phyloP scores from a whole-genome alignment of 2,797 vertebrate species.

The Phoxinus dragarum region DNA sequence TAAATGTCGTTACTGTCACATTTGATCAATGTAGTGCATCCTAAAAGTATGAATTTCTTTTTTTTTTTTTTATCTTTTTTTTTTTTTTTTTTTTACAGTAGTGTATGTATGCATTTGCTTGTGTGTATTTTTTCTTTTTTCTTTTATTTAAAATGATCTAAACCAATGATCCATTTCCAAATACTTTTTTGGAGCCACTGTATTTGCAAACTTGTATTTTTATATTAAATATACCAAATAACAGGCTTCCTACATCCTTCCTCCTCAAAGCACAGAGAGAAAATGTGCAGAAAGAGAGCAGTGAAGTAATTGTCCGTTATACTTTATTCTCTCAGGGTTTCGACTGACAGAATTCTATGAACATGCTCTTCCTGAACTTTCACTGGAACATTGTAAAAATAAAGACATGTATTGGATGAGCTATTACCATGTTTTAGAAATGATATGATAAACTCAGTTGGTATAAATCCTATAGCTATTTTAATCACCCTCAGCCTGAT shows the following conservation, averaged over 20 bases:
- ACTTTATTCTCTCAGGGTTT: slow-evolving; percentile 12
- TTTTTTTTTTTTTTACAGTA: background rate
- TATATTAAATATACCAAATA: background rate
- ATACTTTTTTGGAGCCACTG: background rate
- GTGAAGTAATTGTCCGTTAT: background rate
- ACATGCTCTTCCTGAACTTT: slow-evolving; percentile 18
- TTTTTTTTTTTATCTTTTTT: no score
- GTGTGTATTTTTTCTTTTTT: background rate
- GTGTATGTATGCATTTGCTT: background rate
- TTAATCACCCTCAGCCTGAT: background rate
- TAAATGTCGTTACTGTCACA: background rate
- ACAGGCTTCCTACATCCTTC: background rate
- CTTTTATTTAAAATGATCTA: background rate
- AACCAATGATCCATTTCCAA: background rate
- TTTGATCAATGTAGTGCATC: background rate
- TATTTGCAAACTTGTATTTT: background rate
- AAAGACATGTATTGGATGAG: background rate
- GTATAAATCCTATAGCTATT: slow-evolving; percentile 10
- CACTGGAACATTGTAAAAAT: slow-evolving; percentile 9
- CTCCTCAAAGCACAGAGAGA: background rate
- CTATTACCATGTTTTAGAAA: slow-evolving; percentile 25
- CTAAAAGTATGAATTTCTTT: background rate
- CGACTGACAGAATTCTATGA: slow-evolving; percentile 3
- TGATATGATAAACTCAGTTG: background rate
- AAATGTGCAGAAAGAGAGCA: slow-evolving; percentile 11